Evolutionary conservation across 2,888 invertebrate species (phyloP), one percentile per base, ranked within the genome.

Genomic region (Augiades crinisus): DNA sequence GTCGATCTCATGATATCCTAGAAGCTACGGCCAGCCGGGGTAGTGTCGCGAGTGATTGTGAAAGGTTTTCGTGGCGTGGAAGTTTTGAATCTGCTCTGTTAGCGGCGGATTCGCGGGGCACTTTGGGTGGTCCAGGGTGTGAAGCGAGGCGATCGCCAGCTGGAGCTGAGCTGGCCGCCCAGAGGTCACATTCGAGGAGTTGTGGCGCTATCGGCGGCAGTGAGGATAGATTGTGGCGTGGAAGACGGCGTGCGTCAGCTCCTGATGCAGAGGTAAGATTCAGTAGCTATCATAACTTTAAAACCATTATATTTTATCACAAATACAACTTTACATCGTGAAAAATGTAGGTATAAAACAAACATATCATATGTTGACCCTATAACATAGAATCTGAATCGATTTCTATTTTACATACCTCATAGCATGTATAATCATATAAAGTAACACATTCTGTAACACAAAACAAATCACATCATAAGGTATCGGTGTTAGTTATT

Each of bases 11-110:
- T 75, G 96, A 96, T 75, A 91, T 96, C 19, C 80, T 95, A 34
- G 93, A 94, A 61, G 92, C 92, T 68, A 86, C 91, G 8, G 86
- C 88, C 14, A 88, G 88, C 70, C 78, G 89, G 59, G 89, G 85
- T 33, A 93, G 93, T 68, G 95, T 96, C 71, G 94, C 95, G 47
- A 96, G 96, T 89, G 96, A 96, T 72, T 94, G 96, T 88, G 97
- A 97, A 76, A 90, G 96, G 60, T 96, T 96, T 81, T 96, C 96
- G 68, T 97, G 97, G 97, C 92, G 96, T 56, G 97, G 97, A 62
- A 96, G 96, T 83, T 97, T 97, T 80, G 97, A 97, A 76, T 96
- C 96, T n/a, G 96, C 97, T 33, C 86, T 97, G 53, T 91, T 96
- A 81, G 96, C 96, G 7, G 95, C 96, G 1, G 96, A 97, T 78